phyloP scores from a whole-genome alignment of 1,140 invertebrate genomes.

The roundworm (Caenorhabditis elegans) region DNA sequence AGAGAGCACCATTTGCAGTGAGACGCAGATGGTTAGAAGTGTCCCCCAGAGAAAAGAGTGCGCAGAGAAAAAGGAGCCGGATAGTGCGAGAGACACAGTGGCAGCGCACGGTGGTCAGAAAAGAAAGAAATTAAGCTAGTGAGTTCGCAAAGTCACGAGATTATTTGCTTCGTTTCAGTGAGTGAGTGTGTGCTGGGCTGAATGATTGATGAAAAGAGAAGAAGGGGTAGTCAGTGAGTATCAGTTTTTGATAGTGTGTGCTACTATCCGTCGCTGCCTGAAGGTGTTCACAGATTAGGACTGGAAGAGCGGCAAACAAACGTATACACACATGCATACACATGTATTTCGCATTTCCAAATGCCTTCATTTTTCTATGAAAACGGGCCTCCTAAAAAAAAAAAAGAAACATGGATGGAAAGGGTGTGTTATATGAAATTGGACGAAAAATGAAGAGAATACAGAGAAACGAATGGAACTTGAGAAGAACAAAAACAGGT shows the following conservation, averaged over 20 bases:
- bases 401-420: not conserved
- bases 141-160: slow-evolving; percentile 32
- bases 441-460: not conserved
- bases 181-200: not conserved
- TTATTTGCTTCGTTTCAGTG: slow-evolving; percentile 28
- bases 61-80: not conserved
- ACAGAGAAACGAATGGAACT: not conserved
- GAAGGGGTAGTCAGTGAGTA: too few relatives aligned
- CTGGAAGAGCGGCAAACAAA: not conserved
- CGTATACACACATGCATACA: not conserved
- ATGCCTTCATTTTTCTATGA: not conserved
- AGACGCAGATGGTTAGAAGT: not conserved
- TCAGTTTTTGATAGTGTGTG: not conserved
- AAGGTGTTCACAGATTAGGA: slow-evolving; percentile 12
- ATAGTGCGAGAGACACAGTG: not conserved
- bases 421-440: slow-evolving; percentile 6
- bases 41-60: not conserved
- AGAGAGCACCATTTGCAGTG: not conserved
- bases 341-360: slow-evolving; percentile 14
- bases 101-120: not conserved
- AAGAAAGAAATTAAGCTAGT: slow-evolving; percentile 32
- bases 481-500: slow-evolving; percentile 19
- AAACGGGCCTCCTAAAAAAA: too few relatives aligned
- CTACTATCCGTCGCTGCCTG: not conserved
- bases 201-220: too few relatives aligned